Evolutionary conservation across 2,888 invertebrate genomes (phyloP), one percentile per base, ranked within the genome.

Genomic region (Eueremaeus valkanovi): DNA sequence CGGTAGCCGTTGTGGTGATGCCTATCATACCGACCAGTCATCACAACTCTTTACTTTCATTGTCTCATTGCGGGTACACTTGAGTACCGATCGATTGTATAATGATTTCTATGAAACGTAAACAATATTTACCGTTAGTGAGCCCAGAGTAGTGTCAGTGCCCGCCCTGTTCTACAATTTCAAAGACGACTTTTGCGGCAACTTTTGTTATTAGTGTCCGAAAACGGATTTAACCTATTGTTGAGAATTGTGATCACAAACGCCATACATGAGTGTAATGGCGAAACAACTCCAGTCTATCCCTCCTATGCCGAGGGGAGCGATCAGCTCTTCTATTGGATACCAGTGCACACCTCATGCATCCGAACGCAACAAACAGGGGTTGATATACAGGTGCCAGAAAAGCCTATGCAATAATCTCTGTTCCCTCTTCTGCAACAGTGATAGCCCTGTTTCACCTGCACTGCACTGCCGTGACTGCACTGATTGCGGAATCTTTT

Each of bases 171-270:
- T 58, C 6, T 29, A 58, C 58, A 29, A 27, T 58, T 18, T 58
- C n/a, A 16, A 8, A 16, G 58, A 58, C 58, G 29, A 58, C 58
- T 58, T 58, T 58, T 58, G 31, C 58, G n/a, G 58, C 58, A 58
- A 27, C 29, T 58, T 58, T 58, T 21, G 31, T 66, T 66, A 66
- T 66, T 66, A 66, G 66, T 66, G 66, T 33, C 66, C 66, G n/a
- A 66, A 66, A 66, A 66, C 66, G 36, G 66, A 66, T 66, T 66
- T 66, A 66, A 66, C 33, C 66, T 66, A 66, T 66, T 66, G 66
- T 66, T 66, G 66, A 31, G 61, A 36, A 36, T 31, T 36, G 66
- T 66, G 66, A 66, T 66, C 66, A 66, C 66, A 66, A 66, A 66
- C 33, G 66, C 66, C 66, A 66, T 31, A 31, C 66, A 66, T 66